phyloP scores from a whole-genome alignment of 2,888 invertebrate genomes.

The Scaptomyza caliginosa region DNA sequence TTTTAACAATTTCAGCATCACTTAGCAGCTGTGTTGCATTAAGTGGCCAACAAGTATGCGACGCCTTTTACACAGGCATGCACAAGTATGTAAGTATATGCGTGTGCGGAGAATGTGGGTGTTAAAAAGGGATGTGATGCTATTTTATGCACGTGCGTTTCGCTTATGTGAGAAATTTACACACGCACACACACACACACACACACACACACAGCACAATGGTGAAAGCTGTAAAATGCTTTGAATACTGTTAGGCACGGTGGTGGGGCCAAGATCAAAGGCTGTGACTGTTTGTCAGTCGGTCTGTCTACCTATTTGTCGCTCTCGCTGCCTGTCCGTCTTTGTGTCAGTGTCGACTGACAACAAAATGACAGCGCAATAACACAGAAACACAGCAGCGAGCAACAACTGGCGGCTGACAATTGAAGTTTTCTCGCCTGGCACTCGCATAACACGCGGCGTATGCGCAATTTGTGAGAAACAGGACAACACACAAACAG shows the following conservation, averaged over 20 bases:
- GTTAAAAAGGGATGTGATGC: conserved; percentile 35
- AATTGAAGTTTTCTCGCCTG: conserved; percentile 55
- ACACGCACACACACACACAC: conserved; percentile 12
- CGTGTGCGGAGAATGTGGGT: conserved; percentile 9
- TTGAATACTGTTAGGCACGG: conserved; percentile 49
- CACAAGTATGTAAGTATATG: conserved; percentile 2
- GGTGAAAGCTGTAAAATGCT: conserved; percentile 51
- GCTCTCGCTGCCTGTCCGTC: not conserved
- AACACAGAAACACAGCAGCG: conserved; percentile 40
- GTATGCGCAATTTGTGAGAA: conserved; percentile 59
- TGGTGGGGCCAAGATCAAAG: conserved; percentile 58
- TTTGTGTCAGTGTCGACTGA: conserved; percentile 38
- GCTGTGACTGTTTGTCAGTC: not conserved
- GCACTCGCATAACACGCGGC: conserved; percentile 54
- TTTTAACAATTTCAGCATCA: conserved; percentile 20
- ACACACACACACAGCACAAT: conserved; percentile 8
- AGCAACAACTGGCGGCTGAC: conserved; percentile 48
- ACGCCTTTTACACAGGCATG: conserved; percentile 7
- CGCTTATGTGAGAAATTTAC: conserved; percentile 44
- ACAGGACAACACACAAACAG: conserved; percentile 10
- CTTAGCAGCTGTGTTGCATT: conserved; percentile 27
- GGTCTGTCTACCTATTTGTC: conserved; percentile 4
- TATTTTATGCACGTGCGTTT: conserved; percentile 66
- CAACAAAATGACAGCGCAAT: conserved; percentile 71
- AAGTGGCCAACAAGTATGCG: conserved; percentile 29